Evolutionary conservation across 2,888 invertebrate species (phyloP), one percentile per base, ranked within the genome.

Genomic region (Ischnus inquisitorius): DNA sequence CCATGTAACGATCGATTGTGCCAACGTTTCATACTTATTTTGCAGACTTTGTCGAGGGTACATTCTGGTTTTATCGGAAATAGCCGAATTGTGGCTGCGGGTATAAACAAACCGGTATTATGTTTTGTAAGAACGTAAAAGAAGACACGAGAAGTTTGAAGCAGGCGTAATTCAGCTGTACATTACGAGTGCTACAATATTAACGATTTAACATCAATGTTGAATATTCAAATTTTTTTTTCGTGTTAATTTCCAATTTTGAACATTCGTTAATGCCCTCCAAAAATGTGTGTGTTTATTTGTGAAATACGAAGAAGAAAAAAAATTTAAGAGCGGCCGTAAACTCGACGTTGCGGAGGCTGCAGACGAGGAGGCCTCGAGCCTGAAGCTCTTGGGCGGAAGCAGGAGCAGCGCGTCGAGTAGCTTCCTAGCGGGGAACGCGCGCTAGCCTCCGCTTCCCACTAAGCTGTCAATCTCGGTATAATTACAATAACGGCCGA

Each of bases 391-490:
- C 10, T 34, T 34, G 14, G 43, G 46, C 67, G 12, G 25, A 25
- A 43, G 71, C 71, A 43, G 69, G 76, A 71, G 77, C 71, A 82
- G 77, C 71, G 77, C 19, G 65, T 77, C 77, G 72, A 74, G 78
- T 68, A 78, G 78, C 77, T 72, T 82, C 72, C 78, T 78, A 78
- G 72, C 82, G 78, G 78, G 72, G 51, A 67, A 51, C 28, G 34
- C 28, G 54, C 69, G 65, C 74, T 41, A 25, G 54, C 34, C 68
- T 67, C 57, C 67, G 72, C 67, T 83, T 82, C 83, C 79, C 84
- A 88, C 87, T 88, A 86, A 88, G 85, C 86, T 87, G 88, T 87
- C 88, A 87, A 86, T 88, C 86, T 85, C 78, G 68, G 68, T 83
- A 84, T 88, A 86, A 87, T 87, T 87, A 86, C 85, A 86, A 86